Base-by-base conservation (phyloP, 2,797 vertebrate species). In the Streptopelia turtur region DNA sequence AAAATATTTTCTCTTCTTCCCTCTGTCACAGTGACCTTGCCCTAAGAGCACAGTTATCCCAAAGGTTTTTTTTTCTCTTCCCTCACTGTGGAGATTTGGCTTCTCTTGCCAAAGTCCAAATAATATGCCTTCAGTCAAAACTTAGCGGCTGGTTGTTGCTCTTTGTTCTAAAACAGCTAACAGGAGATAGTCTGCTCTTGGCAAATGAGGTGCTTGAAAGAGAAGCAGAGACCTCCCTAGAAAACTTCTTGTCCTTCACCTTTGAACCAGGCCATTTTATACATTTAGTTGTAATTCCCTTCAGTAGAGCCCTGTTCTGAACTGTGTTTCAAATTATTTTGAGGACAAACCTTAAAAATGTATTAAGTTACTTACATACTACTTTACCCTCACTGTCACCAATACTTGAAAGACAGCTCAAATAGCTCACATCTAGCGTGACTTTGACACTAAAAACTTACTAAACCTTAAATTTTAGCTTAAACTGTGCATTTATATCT, bases 31-130 rank as follows among this genome's bases (percentile, higher is more conserved):
- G 23, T 37, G 28, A 56, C 23, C n/a, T 89, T 69, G 5, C 6
- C 6, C 7, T 53, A 49, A 65, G 5, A 61, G 1, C 24, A 64
- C 7, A 69, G 18, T 47, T 68, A 52, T 31, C 21, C 16, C 12
- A 33, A 52, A 55, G 4, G 1, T 28, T 43, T 35, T 76, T 76
- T 9, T 22, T 3, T 11, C 56, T 2, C 30, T 72, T 13, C 5
- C 1, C 1, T 45, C 4, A 10, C 6, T 43, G 10, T 8, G 1
- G 7, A 47, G 1, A 13, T 31, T 56, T 35, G 11, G 3, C 5
- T 76, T 85, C 45, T 85, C 41, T 57, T 65, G 8, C 16, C 41
- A 66, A 79, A 85, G 25, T 9, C n/a, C 9, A 57, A 11, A 57
- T 35, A 6, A 33, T 17, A 63, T 22, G 6, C 6, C 11, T 79